Evolutionary conservation across 2,113 vertebrate genomes (phyloP).

Genomic region (Eolophus roseicapilla): DNA sequence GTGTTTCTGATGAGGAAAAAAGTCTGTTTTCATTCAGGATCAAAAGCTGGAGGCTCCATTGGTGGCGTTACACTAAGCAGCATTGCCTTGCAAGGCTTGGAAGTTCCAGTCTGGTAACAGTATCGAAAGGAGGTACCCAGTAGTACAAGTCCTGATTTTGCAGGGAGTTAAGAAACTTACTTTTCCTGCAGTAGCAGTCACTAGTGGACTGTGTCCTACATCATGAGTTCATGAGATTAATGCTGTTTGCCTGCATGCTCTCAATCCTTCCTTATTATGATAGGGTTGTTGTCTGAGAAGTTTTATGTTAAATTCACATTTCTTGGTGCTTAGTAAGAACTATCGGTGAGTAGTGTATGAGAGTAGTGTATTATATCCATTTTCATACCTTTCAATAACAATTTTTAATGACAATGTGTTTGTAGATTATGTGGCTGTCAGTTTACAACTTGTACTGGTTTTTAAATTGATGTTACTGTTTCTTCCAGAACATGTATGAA

Average conservation of each 20-base stretch:
- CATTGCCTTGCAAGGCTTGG: neutral
- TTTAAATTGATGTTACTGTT: neutral
- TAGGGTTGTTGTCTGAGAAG: neutral
- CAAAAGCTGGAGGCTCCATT: neutral
- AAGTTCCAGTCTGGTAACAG: neutral
- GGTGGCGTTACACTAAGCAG: neutral
- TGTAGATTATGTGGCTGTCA: rapidly evolving
- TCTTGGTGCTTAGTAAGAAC: neutral
- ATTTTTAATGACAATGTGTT: neutral
- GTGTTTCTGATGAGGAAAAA: neutral
- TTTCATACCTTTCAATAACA: neutral
- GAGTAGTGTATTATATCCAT: neutral
- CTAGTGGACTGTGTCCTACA: neutral
- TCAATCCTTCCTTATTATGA: neutral
- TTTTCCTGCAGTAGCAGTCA: neutral
- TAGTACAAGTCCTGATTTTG: neutral
- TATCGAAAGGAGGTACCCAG: rapidly evolving
- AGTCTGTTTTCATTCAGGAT: neutral
- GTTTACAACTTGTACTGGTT: neutral
- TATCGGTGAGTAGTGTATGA: neutral
- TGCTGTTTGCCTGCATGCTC: neutral
- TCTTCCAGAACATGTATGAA: neutral
- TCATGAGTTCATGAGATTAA: neutral
- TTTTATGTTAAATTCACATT: neutral
- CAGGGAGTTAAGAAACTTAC: neutral